Base-by-base conservation (phyloP, 2,888 invertebrate genomes). In the Endomychus coccineus region DNA sequence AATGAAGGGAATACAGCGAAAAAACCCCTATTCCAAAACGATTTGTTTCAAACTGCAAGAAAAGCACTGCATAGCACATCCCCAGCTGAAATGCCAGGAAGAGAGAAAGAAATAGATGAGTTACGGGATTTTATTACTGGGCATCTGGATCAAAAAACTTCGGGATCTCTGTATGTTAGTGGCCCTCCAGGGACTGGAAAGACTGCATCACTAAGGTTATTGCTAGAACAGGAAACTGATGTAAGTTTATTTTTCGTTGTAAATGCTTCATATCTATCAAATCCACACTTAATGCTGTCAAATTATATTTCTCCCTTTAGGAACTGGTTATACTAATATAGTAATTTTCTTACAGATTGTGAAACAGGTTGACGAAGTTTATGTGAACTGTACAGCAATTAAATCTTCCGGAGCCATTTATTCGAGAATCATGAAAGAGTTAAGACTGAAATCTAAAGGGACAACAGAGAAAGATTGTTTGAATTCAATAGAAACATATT, bases 151-250 rank as follows among this genome's bases (percentile, higher is more conserved):
- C 69, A 71, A 1, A 69, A 75, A 46, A 71, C 70, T 17, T 83
- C 92, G 0, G 85, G 83, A 1, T 88, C 91, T 11, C 59, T 97
- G 34, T 98, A 97, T 62, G 78, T 98, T 24, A 95, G 94, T 22
- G 97, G 97, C 1, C 90, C 92, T 14, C 97, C 97, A 0, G 98
- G 97, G 3, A 97, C 97, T 1, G 97, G 94, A 1, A 96, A 96
- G 70, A 95, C 95, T 1, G 94, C 92, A 0, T 83, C 85, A 41
- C 68, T 96, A 11, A 80, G 80, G 0, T 74, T 83, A 45, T 76
- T 90, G 37, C 66, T 92, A 36, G 69, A 77, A 27, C 68, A 77
- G 27, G 66, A 79, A 9, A 71, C 81, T 66, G 80, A 9, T 7
- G 38, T 38, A 28, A 38, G 38, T 38, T 6, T 19, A 7, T 19